These are phyloP conservation scores for Andrena dorsata DNA, from an alignment of 2,888 invertebrate species.

Conservation along the genomic window DNA sequence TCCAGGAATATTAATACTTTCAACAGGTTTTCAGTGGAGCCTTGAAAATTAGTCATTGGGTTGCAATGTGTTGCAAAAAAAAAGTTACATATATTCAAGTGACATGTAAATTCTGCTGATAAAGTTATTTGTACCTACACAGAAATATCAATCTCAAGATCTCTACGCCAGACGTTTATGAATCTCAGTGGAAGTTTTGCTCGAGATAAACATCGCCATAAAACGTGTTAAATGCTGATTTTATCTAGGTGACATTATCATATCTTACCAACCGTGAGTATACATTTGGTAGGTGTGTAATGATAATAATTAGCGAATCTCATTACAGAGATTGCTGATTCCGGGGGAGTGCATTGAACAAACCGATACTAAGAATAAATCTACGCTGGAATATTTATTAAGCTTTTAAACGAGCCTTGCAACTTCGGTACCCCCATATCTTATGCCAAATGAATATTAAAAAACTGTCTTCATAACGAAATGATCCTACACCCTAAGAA, in stretches of 20 bases:
- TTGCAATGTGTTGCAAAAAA: neutral
- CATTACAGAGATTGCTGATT: neutral
- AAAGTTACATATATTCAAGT: neutral
- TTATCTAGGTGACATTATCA: conserved; percentile 5
- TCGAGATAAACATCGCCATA: neutral
- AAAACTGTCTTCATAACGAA: neutral
- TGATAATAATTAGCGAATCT: neutral
- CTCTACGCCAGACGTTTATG: neutral
- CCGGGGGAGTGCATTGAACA: neutral
- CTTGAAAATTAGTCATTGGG: neutral
- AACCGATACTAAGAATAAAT: neutral
- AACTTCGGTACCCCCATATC: neutral
- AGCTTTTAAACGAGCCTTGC: neutral
- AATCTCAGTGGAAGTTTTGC: neutral
- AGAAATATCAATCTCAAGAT: neutral
- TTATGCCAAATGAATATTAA: neutral
- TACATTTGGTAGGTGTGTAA: neutral
- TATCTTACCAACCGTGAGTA: neutral
- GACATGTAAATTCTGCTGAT: neutral
- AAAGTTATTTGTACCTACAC: neutral
- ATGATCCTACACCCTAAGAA: neutral
- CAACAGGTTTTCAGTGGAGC: neutral
- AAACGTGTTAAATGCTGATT: conserved; percentile 4
- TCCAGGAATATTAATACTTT: conserved; percentile 10
- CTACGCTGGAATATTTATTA: too few species aligned